Percentiles rank a stretch among this genome's conserved stretches.
Evolutionary conservation across 2,888 invertebrate species (phyloP).

Genomic region (Cephus spinipes): DNA sequence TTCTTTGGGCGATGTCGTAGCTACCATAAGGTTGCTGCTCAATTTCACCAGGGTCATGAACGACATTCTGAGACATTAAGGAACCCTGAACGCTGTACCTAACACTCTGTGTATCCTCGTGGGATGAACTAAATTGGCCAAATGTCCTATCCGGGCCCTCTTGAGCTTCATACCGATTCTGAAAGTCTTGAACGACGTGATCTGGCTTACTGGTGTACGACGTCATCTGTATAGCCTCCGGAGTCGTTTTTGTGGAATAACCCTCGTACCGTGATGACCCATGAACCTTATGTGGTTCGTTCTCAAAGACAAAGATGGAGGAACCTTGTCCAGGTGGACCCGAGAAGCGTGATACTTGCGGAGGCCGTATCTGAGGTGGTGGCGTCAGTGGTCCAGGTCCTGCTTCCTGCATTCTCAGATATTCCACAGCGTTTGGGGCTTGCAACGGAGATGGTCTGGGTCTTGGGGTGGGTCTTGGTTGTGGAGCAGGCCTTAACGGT

Average conservation of each 20-base stretch:
- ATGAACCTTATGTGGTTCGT: conserved; percentile 31
- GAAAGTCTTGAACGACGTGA: neutral
- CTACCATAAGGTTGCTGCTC: conserved; percentile 43
- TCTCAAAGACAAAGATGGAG: conserved; percentile 48
- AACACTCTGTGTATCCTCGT: conserved; percentile 15
- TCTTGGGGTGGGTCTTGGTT: conserved; percentile 53
- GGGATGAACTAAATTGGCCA: neutral
- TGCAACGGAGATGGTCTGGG: conserved; percentile 60
- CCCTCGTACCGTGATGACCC: conserved; percentile 34
- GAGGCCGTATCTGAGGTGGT: conserved; percentile 41
- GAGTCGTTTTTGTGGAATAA: conserved; percentile 27
- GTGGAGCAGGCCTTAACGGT: conserved; percentile 74
- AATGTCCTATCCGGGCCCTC: neutral
- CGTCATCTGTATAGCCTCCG: conserved; percentile 47
- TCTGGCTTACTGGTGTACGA: conserved; percentile 29
- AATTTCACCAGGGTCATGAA: conserved; percentile 29
- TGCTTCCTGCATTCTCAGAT: conserved; percentile 52
- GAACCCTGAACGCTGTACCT: conserved; percentile 46
- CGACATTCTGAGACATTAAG: conserved; percentile 29
- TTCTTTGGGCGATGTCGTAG: conserved; percentile 48
- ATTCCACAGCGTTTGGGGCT: conserved; percentile 50
- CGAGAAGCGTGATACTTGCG: conserved; percentile 21
- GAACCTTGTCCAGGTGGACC: conserved; percentile 28
- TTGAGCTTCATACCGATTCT: conserved; percentile 33
- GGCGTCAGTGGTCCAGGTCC: conserved; percentile 59